Evolutionary conservation across 2,797 vertebrate species (phyloP), one percentile per base, ranked within the genome.

Genomic region (Catostomus latipinnis): DNA sequence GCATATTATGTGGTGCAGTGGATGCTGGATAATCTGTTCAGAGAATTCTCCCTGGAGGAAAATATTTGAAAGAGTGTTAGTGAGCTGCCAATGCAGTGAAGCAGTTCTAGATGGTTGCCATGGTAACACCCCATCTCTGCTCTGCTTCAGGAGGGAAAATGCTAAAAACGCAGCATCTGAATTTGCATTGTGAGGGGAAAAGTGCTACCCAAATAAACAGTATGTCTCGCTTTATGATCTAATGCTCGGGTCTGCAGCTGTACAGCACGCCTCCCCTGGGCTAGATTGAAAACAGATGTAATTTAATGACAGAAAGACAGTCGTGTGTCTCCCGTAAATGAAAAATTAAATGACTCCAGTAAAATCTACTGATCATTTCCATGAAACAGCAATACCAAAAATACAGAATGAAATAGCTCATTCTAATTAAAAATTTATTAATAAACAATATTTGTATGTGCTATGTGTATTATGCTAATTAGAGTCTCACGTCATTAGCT

Each of bases 41-140:
- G 71, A 87, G 74, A 87, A 88, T 84, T 83, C 14, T 82, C 87
- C 87, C 88, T 85, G 49, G 80, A 83, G 87, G 82, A 82, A 85
- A 82, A 88, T 81, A 86, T 85, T 72, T 84, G 74, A 45, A 61
- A 65, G 81, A 71, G 75, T 73, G 85, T 73, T 80, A 57, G 69
- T n/a, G 57, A 82, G 82, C 88, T 88, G 83, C 89, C 88, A 91
- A 88, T 87, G 87, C 65, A 66, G 57, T 2, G 45, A 18, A 43
- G 82, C 78, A 60, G 74, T 79, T 86, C 68, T 62, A 75, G 71
- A 65, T 10, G 14, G 89, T 92, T 91, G 84, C 91, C 72, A 91
- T 66, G 83, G 92, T 0, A 76, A 93, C 84, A 80, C 83, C 1
- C 53, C 86, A 87, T 86, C 71, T 80, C 18, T 67, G 70, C 66